phyloP scores from a whole-genome alignment of 2,113 vertebrate species.

The Bungarus multicinctus region DNA sequence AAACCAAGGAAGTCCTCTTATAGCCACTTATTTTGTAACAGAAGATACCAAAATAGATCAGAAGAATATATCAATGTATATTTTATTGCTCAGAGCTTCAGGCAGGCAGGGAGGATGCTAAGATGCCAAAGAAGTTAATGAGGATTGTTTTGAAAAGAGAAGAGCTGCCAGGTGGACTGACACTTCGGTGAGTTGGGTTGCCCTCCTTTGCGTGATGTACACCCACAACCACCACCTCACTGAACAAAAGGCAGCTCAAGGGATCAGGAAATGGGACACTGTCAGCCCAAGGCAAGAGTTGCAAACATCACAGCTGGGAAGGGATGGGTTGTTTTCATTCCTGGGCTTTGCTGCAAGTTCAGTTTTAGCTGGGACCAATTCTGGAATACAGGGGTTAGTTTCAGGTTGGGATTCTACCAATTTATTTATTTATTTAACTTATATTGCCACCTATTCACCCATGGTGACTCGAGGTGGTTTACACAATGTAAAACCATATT shows the following conservation, averaged over 20 bases:
- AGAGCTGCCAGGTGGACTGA: neutral
- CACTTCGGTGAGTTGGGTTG: neutral
- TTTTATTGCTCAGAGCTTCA: conserved; percentile 34
- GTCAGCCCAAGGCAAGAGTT: neutral
- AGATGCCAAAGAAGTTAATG: neutral
- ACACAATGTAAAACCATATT: no score
- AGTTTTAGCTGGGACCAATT: neutral
- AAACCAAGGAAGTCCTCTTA: neutral
- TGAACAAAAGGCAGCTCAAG: neutral
- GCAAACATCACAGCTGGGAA: neutral
- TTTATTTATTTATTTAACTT: no score
- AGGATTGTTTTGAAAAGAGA: neutral
- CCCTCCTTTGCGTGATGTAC: neutral
- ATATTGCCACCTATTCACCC: no score
- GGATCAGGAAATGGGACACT: neutral
- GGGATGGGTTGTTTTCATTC: neutral
- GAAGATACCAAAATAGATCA: conserved; percentile 24
- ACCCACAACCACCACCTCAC: neutral
- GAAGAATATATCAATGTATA: conserved; percentile 46
- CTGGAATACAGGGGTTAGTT: no score
- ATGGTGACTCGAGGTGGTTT: no score
- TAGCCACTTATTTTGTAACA: neutral
- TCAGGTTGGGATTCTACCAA: no score
- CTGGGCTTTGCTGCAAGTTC: neutral
- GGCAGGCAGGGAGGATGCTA: neutral